Conservation (phyloP, 2,797 vertebrate species). For the Alfaro cultratus region DNA sequence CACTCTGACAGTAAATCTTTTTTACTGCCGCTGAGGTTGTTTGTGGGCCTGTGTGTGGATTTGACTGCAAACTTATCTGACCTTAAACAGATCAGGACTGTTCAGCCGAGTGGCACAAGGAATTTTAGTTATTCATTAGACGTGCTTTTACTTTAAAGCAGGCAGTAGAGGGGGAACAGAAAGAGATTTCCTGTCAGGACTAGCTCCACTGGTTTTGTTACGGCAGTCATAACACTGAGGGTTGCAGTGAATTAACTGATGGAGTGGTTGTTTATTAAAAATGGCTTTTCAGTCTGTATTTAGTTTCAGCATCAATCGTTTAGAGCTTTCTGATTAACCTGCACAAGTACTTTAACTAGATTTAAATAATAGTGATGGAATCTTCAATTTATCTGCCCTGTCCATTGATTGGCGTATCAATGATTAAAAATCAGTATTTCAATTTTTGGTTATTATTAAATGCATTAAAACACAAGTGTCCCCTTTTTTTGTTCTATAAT, state of each 20-base stretch:
- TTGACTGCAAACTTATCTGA: constrained; percentile 22
- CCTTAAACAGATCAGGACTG: constrained; percentile 22
- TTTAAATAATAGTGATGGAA: neutral
- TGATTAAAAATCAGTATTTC: neutral
- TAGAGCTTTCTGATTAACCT: neutral
- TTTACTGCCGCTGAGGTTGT: constrained; percentile 41
- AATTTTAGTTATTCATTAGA: constrained; percentile 9
- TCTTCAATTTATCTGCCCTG: neutral
- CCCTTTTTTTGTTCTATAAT: neutral
- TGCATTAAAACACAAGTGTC: neutral
- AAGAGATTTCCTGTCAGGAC: neutral
- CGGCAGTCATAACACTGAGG: neutral
- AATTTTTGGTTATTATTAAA: neutral
- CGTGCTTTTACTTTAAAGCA: constrained; percentile 7
- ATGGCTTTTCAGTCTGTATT: neutral
- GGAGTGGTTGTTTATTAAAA: neutral
- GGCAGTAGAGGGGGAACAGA: neutral
- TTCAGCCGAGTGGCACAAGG: constrained; percentile 7
- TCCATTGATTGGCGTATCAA: neutral
- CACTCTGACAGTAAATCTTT: constrained; percentile 43
- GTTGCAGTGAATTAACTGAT: neutral
- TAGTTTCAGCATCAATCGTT: neutral
- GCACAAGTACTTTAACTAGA: neutral
- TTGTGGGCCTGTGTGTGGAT: constrained; percentile 26
- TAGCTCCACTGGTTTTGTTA: neutral